Base-by-base conservation (phyloP, 2,113 vertebrate species). In the Ovis canadensis region DNA sequence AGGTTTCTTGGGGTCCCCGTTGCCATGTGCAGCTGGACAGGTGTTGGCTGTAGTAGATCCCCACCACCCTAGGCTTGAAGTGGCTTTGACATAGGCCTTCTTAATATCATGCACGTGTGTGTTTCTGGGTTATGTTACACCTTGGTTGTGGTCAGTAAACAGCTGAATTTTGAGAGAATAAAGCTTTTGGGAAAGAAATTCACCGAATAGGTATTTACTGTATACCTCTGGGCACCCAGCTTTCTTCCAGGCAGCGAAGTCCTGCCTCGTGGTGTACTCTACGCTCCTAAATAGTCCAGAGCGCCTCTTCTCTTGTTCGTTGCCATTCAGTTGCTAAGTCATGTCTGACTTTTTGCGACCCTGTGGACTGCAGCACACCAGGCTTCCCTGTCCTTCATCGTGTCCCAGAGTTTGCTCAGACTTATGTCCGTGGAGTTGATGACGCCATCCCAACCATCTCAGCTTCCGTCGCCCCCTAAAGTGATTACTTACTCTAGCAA, bases 21-120 rank as follows among this genome's bases (percentile, higher is more conserved):
- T 71, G 50, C 67, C 40, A 29, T 9, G n/a, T 4, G 25, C 40
- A 64, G 36, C 48, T 50, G 45, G 21, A 25, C 5, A 54, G n/a
- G 6, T 29, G 16, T 67, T 19, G 64, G 62, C 62, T n/a, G 33
- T n/a, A 0, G 1, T 6, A 1, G 43, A 3, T 14, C 4, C 13
- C 1, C 60, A n/a, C 40, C 21, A 3, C 40, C 29, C 25, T 12
- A 40, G 29, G 21, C 60, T 52, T 10, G 48, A 31, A 67, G 33
- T 50, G 12, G 5, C 31, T 64, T 31, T 5, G 1, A 45, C 43
- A 25, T 9, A 36, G 59, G 50, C 52, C 57, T 23, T 81, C 43
- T 87, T 50, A 50, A 88, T 50, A 10, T 12, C 3, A 7, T 3
- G 36, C 3, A 3, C 29, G 2, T 50, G 29, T 50, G 78, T 31